phyloP scores from a whole-genome alignment of 2,888 invertebrate genomes.

The Aethes cnicana region DNA sequence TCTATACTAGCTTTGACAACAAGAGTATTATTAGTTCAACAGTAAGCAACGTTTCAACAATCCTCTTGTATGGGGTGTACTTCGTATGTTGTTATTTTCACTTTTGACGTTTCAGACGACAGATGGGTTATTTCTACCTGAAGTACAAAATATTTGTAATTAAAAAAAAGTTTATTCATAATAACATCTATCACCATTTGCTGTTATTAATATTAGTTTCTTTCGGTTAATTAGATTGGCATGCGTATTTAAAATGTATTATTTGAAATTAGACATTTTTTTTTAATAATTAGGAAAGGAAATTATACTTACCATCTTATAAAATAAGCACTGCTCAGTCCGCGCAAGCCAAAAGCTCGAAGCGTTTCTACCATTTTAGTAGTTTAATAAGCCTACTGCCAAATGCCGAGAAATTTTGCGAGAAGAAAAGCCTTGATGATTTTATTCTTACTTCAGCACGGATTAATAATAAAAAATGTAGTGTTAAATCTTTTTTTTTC shows the following conservation, averaged over 20 bases:
- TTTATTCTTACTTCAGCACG: background rate
- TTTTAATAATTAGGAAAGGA: slow-evolving; percentile 11
- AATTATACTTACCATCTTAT: slow-evolving; percentile 19
- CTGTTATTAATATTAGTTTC: no score
- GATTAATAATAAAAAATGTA: background rate
- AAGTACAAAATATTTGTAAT: slow-evolving; percentile 32
- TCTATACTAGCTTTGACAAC: no score
- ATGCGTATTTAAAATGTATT: background rate
- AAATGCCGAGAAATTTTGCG: slow-evolving; percentile 9
- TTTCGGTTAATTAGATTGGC: background rate
- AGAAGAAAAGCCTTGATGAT: slow-evolving; percentile 1
- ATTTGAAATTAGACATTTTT: background rate
- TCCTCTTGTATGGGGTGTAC: slow-evolving; percentile 51
- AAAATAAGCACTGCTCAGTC: slow-evolving; percentile 23
- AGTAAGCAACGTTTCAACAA: slow-evolving; percentile 35
- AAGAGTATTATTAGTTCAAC: no score
- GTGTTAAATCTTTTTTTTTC: no score
- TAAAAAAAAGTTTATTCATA: background rate
- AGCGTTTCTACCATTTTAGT: slow-evolving; percentile 30
- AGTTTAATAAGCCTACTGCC: slow-evolving; percentile 11
- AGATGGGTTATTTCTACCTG: slow-evolving; percentile 73
- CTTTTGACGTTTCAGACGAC: slow-evolving; percentile 64
- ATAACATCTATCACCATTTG: background rate
- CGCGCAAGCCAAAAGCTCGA: slow-evolving; percentile 21
- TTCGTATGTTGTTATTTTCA: slow-evolving; percentile 67